A percentile compares a stretch with the other conserved stretches of the same genome.
Evolutionary conservation across 2,113 vertebrate species (phyloP).

Genomic region (Brachypteracias leptosomus): DNA sequence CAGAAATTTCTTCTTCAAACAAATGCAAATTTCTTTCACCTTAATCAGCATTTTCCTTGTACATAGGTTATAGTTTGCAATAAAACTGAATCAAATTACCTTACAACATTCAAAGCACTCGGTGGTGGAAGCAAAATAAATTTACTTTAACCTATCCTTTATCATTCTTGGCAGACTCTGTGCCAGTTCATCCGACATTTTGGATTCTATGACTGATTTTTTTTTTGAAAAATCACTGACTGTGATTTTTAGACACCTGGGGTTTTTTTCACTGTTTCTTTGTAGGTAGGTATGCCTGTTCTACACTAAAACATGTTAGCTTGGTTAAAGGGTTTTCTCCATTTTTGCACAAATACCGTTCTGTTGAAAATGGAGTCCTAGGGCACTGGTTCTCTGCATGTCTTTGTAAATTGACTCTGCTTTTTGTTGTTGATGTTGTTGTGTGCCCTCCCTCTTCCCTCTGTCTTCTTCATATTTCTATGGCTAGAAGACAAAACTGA

Average conservation of each 20-base stretch:
- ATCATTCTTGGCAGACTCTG: not conserved
- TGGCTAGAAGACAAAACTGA: constrained; percentile 76
- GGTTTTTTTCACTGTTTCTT: not conserved
- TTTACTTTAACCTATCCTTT: not conserved
- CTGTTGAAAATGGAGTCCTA: constrained; percentile 40
- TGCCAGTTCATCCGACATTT: not conserved
- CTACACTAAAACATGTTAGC: constrained; percentile 32
- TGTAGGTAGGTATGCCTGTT: constrained; percentile 21
- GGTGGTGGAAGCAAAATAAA: not conserved
- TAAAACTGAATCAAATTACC: not conserved
- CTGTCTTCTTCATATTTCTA: constrained; percentile 73
- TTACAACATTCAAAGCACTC: not conserved
- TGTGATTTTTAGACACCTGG: not conserved
- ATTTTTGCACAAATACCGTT: constrained; percentile 42
- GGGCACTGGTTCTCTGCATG: constrained; percentile 41
- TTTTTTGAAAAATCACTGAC: constrained; percentile 23
- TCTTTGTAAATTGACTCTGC: constrained; percentile 65
- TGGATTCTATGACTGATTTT: not conserved
- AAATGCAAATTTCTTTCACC: not conserved
- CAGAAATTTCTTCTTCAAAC: not conserved
- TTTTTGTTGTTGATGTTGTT: constrained; percentile 63
- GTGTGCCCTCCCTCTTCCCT: constrained; percentile 53
- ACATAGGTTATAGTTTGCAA: not conserved
- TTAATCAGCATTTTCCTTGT: not conserved
- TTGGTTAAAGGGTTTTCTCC: constrained; percentile 54